Evolutionary conservation across 2,113 vertebrate genomes (phyloP).

Genomic region (Gambusia affinis): DNA sequence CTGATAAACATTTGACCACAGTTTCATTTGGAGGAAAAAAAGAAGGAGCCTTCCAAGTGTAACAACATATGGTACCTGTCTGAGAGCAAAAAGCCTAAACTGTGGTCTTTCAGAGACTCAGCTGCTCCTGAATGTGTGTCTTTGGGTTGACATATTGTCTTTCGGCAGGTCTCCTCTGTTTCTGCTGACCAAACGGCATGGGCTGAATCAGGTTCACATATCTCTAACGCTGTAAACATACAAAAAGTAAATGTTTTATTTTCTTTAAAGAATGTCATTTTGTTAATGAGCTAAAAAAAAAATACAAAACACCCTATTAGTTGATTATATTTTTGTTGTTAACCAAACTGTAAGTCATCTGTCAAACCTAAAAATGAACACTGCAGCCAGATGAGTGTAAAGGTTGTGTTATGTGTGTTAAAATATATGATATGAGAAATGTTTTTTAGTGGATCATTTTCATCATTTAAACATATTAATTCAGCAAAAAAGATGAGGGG

Average conservation of each 20-base stretch:
- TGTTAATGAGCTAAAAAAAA: not conserved
- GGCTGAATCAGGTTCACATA: constrained; percentile 14
- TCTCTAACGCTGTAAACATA: constrained; percentile 22
- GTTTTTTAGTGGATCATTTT: too few species aligned
- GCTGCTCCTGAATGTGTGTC: constrained; percentile 71
- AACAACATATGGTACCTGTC: constrained; percentile 45
- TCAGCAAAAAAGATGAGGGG: too few species aligned
- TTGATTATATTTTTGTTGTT: too few species aligned
- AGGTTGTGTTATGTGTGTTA: too few species aligned
- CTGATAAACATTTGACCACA: not conserved
- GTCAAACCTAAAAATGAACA: too few species aligned
- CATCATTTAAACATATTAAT: too few species aligned
- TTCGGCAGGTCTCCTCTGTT: constrained; percentile 31
- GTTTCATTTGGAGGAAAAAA: too few species aligned
- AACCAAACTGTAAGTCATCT: too few species aligned
- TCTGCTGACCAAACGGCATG: constrained; percentile 17
- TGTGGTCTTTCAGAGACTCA: constrained; percentile 70
- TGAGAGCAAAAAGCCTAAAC: constrained; percentile 58
- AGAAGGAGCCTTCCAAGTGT: not conserved
- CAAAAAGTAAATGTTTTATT: not conserved
- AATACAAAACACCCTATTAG: not conserved
- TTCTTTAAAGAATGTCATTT: not conserved
- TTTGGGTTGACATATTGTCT: constrained; percentile 52
- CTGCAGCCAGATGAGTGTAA: too few species aligned
- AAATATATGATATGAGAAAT: too few species aligned